These are phyloP conservation scores for Calosoma granatense DNA, from an alignment of 1,140 invertebrate genomes.

Conservation along the genomic window DNA sequence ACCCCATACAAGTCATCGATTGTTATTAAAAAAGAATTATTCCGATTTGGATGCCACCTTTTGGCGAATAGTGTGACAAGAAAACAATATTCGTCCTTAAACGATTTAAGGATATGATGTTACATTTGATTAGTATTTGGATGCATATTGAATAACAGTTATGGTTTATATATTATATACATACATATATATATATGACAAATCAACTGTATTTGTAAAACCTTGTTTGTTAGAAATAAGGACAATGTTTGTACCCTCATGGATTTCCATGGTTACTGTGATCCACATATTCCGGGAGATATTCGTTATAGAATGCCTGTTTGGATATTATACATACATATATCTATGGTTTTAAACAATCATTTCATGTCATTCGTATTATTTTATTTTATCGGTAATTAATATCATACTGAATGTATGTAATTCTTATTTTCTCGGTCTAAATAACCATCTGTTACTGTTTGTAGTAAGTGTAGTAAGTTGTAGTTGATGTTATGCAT, in stretches of 20 bases:
- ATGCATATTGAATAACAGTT: too few relatives aligned
- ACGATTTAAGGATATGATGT: not conserved
- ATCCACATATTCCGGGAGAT: not conserved
- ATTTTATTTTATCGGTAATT: too few relatives aligned
- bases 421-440: too few relatives aligned
- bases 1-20: slow-evolving; percentile 6
- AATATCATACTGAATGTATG: too few relatives aligned
- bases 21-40: slow-evolving; percentile 10
- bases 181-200: slow-evolving; percentile 1
- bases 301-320: slow-evolving; percentile 2
- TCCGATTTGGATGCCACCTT: slow-evolving; percentile 13
- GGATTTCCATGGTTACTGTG: slow-evolving; percentile 2
- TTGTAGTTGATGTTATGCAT: too few relatives aligned
- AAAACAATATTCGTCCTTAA: slow-evolving; percentile 3
- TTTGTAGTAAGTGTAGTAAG: too few relatives aligned
- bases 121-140: too few relatives aligned
- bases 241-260: not conserved
- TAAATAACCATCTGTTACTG: too few relatives aligned
- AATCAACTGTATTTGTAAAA: not conserved
- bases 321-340: not conserved
- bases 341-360: not conserved
- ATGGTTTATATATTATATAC: too few relatives aligned
- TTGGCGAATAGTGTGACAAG: not conserved
- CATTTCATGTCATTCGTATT: too few relatives aligned
- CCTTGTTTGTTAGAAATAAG: slow-evolving; percentile 1